A percentile compares a stretch with the other conserved stretches of the same genome.
Conservation (phyloP, 1,140 invertebrate genomes). For the Adoxophyes honmai region DNA sequence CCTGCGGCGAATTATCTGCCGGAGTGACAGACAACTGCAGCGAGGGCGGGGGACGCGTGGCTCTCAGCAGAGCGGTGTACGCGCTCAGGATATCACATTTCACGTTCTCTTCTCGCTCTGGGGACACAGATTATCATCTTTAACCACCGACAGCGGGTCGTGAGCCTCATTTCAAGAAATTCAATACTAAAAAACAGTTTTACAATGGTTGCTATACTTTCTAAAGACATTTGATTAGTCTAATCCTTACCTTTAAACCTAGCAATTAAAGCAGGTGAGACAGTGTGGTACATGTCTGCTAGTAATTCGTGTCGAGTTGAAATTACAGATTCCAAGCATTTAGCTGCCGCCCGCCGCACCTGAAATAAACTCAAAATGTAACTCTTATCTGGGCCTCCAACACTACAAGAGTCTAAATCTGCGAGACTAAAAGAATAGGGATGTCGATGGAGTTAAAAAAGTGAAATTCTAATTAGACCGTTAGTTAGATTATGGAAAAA, state of each 20-base stretch:
- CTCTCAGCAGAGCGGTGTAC: conserved; percentile 94
- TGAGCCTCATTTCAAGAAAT: no score
- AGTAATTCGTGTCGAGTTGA: conserved; percentile 94
- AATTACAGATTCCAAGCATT: conserved; percentile 97
- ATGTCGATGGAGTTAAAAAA: no score
- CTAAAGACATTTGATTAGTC: no score
- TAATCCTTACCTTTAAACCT: conserved; percentile 89
- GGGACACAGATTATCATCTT: conserved; percentile 13
- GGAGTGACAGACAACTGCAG: conserved; percentile 47
- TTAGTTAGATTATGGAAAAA: no score
- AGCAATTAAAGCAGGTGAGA: conserved; percentile 93
- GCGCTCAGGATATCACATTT: conserved; percentile 98
- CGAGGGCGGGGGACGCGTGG: conserved; percentile 85
- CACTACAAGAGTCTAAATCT: no score
- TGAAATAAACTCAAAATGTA: conserved; percentile 23
- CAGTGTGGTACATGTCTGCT: conserved; percentile 91
- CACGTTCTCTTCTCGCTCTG: conserved; percentile 98
- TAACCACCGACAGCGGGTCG: conserved; percentile 7
- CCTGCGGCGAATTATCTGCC: conserved; percentile 82
- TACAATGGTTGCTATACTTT: no score
- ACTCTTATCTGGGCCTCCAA: conserved; percentile 88
- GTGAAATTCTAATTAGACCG: no score
- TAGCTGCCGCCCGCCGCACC: conserved; percentile 93
- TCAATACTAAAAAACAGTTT: no score
- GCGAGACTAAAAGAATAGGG: no score